A percentile compares a stretch with the other conserved stretches of the same genome.
Conservation (phyloP, 2,888 invertebrate genomes). For the Ditula angustiorana region DNA sequence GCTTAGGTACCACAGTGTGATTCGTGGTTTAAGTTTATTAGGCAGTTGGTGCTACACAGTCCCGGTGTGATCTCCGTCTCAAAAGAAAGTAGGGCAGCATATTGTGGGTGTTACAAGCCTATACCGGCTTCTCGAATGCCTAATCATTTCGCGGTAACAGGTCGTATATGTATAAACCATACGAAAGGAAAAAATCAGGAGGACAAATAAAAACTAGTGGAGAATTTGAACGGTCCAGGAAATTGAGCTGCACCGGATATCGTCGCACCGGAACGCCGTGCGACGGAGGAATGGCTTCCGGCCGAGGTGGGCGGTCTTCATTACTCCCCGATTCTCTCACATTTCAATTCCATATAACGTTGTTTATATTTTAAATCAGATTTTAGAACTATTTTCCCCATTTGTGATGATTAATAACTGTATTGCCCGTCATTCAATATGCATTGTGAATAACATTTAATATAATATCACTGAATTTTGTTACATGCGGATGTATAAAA, state of each 20-base stretch:
- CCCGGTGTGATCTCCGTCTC: not conserved
- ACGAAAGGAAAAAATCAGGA: conserved; percentile 59
- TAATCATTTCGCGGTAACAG: conserved; percentile 49
- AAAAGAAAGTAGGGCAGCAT: conserved; percentile 9
- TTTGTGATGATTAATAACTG: conserved; percentile 3
- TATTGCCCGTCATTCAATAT: too few species aligned
- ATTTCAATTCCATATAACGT: conserved; percentile 54
- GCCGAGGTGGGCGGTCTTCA: conserved; percentile 72
- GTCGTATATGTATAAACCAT: conserved; percentile 54
- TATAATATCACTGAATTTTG: too few species aligned
- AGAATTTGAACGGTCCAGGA: conserved; percentile 74
- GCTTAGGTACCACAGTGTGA: conserved; percentile 23
- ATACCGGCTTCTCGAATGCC: not conserved
- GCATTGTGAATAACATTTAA: too few species aligned
- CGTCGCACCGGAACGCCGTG: conserved; percentile 79
- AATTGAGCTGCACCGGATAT: conserved; percentile 84
- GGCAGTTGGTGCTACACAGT: conserved; percentile 12
- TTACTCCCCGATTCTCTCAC: conserved; percentile 67
- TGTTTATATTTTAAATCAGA: conserved; percentile 42
- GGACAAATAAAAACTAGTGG: conserved; percentile 71
- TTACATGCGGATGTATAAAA: too few species aligned
- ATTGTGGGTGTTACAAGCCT: not conserved
- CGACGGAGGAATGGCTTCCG: conserved; percentile 78
- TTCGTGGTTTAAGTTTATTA: conserved; percentile 29
- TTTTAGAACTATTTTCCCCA: not conserved